These are phyloP conservation scores for Borostomias antarcticus DNA, from an alignment of 2,797 vertebrate genomes.

Conservation along the genomic window DNA sequence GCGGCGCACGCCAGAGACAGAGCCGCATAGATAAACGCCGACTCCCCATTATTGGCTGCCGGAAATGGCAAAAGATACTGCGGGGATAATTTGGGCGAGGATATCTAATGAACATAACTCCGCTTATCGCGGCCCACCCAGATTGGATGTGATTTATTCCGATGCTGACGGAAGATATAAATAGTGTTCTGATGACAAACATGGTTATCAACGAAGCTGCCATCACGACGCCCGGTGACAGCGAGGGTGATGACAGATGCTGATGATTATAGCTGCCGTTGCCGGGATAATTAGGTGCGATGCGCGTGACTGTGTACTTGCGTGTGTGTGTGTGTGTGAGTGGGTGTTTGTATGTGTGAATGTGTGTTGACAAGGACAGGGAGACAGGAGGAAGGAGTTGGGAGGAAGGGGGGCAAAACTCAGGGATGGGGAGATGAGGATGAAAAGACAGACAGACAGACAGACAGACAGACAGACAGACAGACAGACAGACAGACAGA, in stretches of 20 bases:
- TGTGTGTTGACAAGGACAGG: slow-evolving; percentile 6
- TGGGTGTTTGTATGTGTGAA: too few species aligned
- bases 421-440: neutral
- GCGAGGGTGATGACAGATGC: slow-evolving; percentile 73
- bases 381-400: too few species aligned
- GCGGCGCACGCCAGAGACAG: slow-evolving; percentile 11
- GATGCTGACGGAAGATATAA: slow-evolving; percentile 54
- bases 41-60: slow-evolving; percentile 21
- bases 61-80: slow-evolving; percentile 22
- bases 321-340: too few species aligned
- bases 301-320: too few species aligned
- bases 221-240: slow-evolving; percentile 52
- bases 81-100: slow-evolving; percentile 33
- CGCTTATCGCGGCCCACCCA: slow-evolving; percentile 44
- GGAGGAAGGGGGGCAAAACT: too few species aligned
- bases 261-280: slow-evolving; percentile 64
- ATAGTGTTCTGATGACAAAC: slow-evolving; percentile 65
- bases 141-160: slow-evolving; percentile 49
- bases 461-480: too few species aligned
- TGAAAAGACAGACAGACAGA: neutral
- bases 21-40: too few species aligned
- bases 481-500: too few species aligned
- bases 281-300: slow-evolving; percentile 73
- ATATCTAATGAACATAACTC: slow-evolving; percentile 45
- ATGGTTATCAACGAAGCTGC: slow-evolving; percentile 58